Percentiles rank a stretch among this genome's conserved stretches.
These are phyloP conservation scores for Incurvaria masculella DNA, from an alignment of 2,888 invertebrate genomes.

Conservation along the genomic window DNA sequence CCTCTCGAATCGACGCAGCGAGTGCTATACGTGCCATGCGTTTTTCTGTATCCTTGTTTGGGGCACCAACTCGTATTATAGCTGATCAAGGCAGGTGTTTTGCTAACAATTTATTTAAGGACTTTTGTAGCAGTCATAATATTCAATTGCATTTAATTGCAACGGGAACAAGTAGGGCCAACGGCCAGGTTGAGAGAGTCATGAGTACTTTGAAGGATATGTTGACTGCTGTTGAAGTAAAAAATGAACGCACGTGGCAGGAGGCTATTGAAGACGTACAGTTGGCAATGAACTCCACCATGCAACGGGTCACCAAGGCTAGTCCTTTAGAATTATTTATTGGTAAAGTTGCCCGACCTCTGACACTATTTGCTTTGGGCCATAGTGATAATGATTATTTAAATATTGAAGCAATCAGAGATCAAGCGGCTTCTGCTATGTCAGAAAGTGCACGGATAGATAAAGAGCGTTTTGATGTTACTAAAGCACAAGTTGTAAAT, in stretches of 20 bases:
- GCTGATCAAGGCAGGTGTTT: slow-evolving; percentile 15
- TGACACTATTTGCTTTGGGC: too few species aligned
- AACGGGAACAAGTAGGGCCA: slow-evolving; percentile 18
- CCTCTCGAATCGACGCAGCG: too few species aligned
- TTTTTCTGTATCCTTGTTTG: not conserved
- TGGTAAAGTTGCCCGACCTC: slow-evolving; percentile 17
- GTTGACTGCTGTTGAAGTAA: slow-evolving; percentile 19
- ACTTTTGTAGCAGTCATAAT: slow-evolving; percentile 12
- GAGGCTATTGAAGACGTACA: slow-evolving; percentile 20
- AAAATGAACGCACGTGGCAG: slow-evolving; percentile 19
- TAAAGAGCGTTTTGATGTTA: not conserved
- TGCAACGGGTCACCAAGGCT: slow-evolving; percentile 17
- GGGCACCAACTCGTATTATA: slow-evolving; percentile 6
- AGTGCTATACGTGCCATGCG: not conserved
- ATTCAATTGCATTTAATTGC: slow-evolving; percentile 16
- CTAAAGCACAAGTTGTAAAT: not conserved
- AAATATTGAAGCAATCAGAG: not conserved
- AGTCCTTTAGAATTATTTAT: slow-evolving; percentile 21
- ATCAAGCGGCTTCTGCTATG: not conserved
- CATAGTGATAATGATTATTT: not conserved
- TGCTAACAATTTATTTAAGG: slow-evolving; percentile 12
- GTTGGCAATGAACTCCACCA: slow-evolving; percentile 20
- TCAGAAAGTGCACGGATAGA: not conserved
- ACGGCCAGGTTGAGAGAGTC: slow-evolving; percentile 20
- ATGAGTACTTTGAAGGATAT: slow-evolving; percentile 18